Base-by-base conservation (phyloP, 2,888 invertebrate species). In the Chloromyia formosa region DNA sequence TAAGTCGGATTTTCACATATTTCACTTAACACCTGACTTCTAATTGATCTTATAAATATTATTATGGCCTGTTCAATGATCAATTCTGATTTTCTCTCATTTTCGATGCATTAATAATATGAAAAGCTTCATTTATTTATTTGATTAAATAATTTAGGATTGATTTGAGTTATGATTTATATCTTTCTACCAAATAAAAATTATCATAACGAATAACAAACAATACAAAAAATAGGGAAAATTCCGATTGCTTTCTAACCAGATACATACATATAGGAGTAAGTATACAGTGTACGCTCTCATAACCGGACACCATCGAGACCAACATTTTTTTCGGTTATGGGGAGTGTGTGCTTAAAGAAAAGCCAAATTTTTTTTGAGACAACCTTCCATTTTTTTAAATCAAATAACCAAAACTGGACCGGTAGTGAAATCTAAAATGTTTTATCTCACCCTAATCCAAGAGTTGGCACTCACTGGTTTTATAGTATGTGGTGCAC, bases 1-100 rank as follows among this genome's bases (percentile, higher is more conserved):
- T 61, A 14, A 27, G 27, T 14, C 23, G 22, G 61, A 16, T 61
- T 5, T 61, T 61, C 61, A 61, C 61, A 61, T 61, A 61, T 61
- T 61, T 61, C 61, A 61, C 61, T 61, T 61, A 61, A 12, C 61
- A 27, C 14, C 35, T 16, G 12, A 2, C 3, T 35, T 61, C 27
- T 61, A 61, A 61, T 14, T 61, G 35, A 23, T 3, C 35, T 12
- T 5, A 61, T 27, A 61, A 61, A 61, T 61, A 35, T 61, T 61
- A 61, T 61, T 27, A 61, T 61, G 23, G 20, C 16, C 16, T 20
- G 56, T 56, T 20, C 56, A 56, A 20, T 56, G 18, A 20, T 56
- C 56, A 56, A 56, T 56, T 18, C 10, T 49, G 4, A 49, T 49
- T 49, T 49, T 49, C 49, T n/a, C 3, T 49, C 27, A 2, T 7